Base-by-base conservation (phyloP, 92 coral and sea anemone species). In the Epizoanthus illoricatus region DNA sequence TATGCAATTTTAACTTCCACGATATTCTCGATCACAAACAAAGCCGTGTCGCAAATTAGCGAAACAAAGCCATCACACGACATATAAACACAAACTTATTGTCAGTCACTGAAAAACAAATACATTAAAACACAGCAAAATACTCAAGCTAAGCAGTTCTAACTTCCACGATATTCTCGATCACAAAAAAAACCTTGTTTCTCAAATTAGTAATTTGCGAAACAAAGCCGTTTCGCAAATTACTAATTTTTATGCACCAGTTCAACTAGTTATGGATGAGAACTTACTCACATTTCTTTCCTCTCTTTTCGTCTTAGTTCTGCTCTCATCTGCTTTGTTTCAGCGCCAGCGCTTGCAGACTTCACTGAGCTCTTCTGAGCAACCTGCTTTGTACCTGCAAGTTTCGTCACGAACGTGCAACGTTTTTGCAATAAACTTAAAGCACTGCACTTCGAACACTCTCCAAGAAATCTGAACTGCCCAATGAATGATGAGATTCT, bases 251-350 rank as follows among this genome's bases (percentile, higher is more conserved):
- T 41, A 39, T 60, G 3, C 21, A 12, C 43, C 7, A 65, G 4
- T 39, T 23, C 7, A 10, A n/a, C 41, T 4, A n/a, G 24, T 15
- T 15, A 2, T 47, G 3, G 17, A 60, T 58, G 33, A 17, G 73
- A 5, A 24, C 18, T 18, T n/a, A 52, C 94, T 84, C 82, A 92
- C 97, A 93, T 64, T 70, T 90, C 88, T 60, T 89, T 89, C 17
- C 97, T 88, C 63, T 89, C 90, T 55, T 86, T 86, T 71, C 70
- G 85, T 76, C 88, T 83, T 62, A 69, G 75, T 41, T 80, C 74
- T 42, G 61, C 70, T 76, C 66, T 13, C 49, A 69, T 69, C 75
- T 74, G 41, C 75, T 61, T 69, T 60, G 65, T 42, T 69, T 12
- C 11, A 61, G 54, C 67, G 1, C 81, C 9, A 57, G 52, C 28